phyloP scores from a whole-genome alignment of 2,797 vertebrate genomes.

The Alcedo atthis region DNA sequence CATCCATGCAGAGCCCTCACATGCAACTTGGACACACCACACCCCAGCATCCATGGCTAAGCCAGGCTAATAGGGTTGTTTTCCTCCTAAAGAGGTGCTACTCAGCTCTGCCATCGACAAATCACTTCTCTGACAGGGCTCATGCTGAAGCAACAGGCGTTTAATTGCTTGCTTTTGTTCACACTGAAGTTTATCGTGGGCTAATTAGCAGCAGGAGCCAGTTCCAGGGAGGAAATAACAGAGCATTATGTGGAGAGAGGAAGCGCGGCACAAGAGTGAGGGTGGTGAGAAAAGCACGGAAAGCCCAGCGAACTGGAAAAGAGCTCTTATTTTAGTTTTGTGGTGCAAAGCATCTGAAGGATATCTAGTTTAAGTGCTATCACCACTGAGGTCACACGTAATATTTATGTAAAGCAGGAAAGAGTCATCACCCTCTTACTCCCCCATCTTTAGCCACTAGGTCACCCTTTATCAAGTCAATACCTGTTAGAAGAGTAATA shows the following conservation, averaged over 20 bases:
- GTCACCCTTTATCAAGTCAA: background rate
- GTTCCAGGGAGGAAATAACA: constrained; percentile 45
- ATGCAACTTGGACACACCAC: rapidly evolving
- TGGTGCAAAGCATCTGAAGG: background rate
- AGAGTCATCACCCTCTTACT: background rate
- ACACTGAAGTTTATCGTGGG: background rate
- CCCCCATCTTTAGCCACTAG: background rate
- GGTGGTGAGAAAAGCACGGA: background rate
- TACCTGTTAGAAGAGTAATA: background rate
- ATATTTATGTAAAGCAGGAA: background rate
- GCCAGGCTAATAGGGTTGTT: background rate
- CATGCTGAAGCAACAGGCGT: background rate
- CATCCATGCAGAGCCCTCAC: background rate
- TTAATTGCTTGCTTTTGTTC: constrained; percentile 43
- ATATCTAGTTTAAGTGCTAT: background rate
- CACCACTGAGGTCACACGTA: background rate
- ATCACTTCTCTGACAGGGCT: background rate
- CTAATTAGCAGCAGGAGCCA: constrained; percentile 40
- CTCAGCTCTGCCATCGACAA: background rate
- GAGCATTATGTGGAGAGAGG: constrained; percentile 6
- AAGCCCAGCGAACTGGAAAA: background rate
- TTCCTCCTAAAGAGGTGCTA: background rate
- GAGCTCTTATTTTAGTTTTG: background rate
- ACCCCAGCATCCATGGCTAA: background rate
- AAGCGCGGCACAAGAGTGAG: rapidly evolving